Evolutionary conservation across 1,140 invertebrate species (phyloP).

Genomic region (Drosophila tsacasi): DNA sequence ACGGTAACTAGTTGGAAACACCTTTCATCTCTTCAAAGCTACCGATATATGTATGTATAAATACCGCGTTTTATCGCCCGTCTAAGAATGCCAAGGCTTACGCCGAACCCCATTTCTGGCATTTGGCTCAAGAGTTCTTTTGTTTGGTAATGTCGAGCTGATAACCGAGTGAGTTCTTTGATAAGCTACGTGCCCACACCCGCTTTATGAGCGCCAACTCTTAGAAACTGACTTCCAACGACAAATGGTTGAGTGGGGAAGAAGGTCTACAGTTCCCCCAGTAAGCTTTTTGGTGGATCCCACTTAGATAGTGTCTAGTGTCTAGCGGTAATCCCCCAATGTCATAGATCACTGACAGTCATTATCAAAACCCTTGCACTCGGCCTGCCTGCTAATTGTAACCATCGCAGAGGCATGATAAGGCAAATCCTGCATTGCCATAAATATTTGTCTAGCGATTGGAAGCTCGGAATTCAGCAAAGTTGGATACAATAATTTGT

Average conservation of each 20-base stretch:
- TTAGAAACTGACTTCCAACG: not conserved
- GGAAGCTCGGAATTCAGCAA: not conserved
- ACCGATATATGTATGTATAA: not conserved
- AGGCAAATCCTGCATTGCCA: conserved; percentile 7
- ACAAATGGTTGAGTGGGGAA: not conserved
- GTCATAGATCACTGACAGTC: not conserved
- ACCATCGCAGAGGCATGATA: conserved; percentile 10
- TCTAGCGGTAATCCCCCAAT: not conserved
- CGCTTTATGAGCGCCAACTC: not conserved
- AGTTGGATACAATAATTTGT: conserved; percentile 3
- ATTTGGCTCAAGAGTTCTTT: conserved; percentile 18
- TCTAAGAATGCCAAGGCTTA: conserved; percentile 20
- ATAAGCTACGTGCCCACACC: conserved; percentile 35
- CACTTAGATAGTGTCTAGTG: conserved; percentile 14
- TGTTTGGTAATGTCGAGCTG: conserved; percentile 20
- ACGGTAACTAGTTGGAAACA: not conserved
- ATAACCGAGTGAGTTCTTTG: conserved; percentile 20
- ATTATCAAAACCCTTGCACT: conserved; percentile 17
- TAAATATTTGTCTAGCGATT: conserved; percentile 7
- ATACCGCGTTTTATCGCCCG: conserved; percentile 18
- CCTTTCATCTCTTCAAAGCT: conserved; percentile 4
- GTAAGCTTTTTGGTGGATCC: not conserved
- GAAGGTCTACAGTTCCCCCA: not conserved
- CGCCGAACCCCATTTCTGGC: conserved; percentile 4
- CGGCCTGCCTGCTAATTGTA: not conserved